Percentiles rank a stretch among this genome's conserved stretches.
Evolutionary conservation across 2,113 vertebrate genomes (phyloP).

Genomic region (Herpailurus yagouaroundi): DNA sequence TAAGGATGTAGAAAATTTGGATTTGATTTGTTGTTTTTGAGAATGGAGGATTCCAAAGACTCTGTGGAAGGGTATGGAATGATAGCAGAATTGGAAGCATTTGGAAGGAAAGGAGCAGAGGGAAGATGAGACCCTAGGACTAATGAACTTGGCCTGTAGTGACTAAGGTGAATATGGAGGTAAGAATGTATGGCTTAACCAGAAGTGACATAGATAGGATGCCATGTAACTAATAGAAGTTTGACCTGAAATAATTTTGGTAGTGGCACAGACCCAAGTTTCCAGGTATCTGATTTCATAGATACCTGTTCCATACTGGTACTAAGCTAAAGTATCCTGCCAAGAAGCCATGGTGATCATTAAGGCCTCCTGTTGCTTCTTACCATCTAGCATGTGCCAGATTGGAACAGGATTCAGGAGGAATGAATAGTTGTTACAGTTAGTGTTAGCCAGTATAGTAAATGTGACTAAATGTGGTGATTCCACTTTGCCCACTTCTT

Average conservation of each 20-base stretch:
- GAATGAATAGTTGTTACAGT: neutral
- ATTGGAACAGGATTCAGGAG: neutral
- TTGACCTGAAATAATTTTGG: neutral
- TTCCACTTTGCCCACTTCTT: conserved; percentile 41
- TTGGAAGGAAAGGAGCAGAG: neutral
- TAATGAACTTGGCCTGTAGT: neutral
- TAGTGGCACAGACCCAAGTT: neutral
- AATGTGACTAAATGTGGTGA: conserved; percentile 21
- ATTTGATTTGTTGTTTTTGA: conserved; percentile 27
- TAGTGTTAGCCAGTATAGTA: neutral
- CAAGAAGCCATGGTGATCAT: neutral
- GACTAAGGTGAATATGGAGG: neutral
- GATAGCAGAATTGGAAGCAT: neutral
- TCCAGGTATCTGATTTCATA: neutral
- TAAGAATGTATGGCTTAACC: neutral
- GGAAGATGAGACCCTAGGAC: neutral
- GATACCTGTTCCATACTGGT: neutral
- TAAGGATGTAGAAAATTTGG: neutral
- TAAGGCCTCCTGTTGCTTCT: neutral
- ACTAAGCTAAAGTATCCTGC: neutral
- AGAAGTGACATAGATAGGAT: neutral
- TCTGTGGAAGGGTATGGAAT: neutral
- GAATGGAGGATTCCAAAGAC: neutral
- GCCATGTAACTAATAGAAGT: neutral
- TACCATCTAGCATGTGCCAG: neutral